Evolutionary conservation across 2,888 invertebrate genomes (phyloP), one percentile per base, ranked within the genome.

Genomic region (Scrobipalpa atriplicella): DNA sequence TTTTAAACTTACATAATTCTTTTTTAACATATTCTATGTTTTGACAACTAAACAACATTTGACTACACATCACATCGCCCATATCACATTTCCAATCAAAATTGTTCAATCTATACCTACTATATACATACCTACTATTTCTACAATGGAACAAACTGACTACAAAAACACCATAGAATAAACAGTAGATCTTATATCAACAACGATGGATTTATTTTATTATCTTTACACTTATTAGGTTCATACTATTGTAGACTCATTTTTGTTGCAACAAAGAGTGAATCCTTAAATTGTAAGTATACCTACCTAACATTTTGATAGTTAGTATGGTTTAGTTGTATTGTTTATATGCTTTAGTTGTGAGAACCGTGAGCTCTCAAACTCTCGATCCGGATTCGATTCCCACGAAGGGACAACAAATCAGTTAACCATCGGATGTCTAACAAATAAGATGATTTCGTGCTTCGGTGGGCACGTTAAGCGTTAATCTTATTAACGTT

Each of bases 81-180:
- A 56, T 77, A 81, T 81, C 80, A 81, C 81, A 80, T 75, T 77
- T 73, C 67, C 77, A 78, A 73, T 75, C 76, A 78, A 72, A 73
- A 70, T 67, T 67, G 43, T 72, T 68, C 71, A 70, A 64, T 36
- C 71, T 76, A 77, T 64, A n/a, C n/a, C n/a, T n/a, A n/a, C n/a
- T n/a, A n/a, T n/a, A n/a, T n/a, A n/a, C n/a, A n/a, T n/a, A n/a
- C 70, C 70, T 1, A 72, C 72, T 75, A 78, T 73, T 67, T 69
- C 64, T 80, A 71, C 76, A 65, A 68, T 63, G 70, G 9, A 79
- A 80, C 75, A 69, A 13, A 66, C 74, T 78, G 75, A 70, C 11
- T 36, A 58, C 66, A 73, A 69, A 39, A 61, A 61, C 19, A 19
- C 61, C 61, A 61, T 19, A 41, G 38, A 38, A 63, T 63, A 51